Percentiles rank a stretch among this genome's conserved stretches.
Evolutionary conservation across 2,888 invertebrate species (phyloP).

Genomic region (Meghimatium bilineatum): DNA sequence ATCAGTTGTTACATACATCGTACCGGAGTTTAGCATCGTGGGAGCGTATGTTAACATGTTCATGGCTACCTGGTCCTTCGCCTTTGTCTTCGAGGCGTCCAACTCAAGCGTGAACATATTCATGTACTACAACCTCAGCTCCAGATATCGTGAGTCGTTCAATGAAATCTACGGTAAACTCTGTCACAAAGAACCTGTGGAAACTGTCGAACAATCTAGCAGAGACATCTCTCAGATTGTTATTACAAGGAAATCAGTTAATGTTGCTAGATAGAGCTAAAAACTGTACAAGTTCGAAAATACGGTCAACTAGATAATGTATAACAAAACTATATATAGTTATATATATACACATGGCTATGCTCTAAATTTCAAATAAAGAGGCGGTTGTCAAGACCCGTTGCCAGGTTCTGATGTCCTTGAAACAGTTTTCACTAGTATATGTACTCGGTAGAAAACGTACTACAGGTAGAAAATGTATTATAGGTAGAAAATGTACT

Average conservation of each 20-base stretch:
- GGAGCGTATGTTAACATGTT: constrained; percentile 22
- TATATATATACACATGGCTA: too few relatives aligned
- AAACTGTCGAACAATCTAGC: not conserved
- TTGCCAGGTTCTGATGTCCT: too few relatives aligned
- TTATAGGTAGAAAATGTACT: too few relatives aligned
- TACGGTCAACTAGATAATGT: too few relatives aligned
- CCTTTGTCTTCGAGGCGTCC: constrained; percentile 13
- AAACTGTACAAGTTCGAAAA: too few relatives aligned
- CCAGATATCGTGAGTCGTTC: constrained; percentile 15
- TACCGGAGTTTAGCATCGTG: constrained; percentile 29
- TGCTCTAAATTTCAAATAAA: too few relatives aligned
- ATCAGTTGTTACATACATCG: constrained; percentile 6
- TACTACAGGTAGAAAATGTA: too few relatives aligned
- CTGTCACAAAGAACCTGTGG: not conserved
- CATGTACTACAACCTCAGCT: constrained; percentile 34
- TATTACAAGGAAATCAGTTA: not conserved
- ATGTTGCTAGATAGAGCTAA: too few relatives aligned
- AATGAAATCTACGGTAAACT: not conserved
- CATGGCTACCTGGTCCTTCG: constrained; percentile 19
- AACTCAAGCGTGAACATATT: constrained; percentile 31
- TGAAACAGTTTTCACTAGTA: too few relatives aligned
- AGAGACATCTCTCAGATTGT: not conserved
- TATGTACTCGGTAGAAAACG: too few relatives aligned
- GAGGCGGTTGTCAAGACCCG: too few relatives aligned
- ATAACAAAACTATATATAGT: too few relatives aligned